Evolutionary conservation across 2,888 invertebrate species (phyloP), one percentile per base, ranked within the genome.

Genomic region (Carcina quercana): DNA sequence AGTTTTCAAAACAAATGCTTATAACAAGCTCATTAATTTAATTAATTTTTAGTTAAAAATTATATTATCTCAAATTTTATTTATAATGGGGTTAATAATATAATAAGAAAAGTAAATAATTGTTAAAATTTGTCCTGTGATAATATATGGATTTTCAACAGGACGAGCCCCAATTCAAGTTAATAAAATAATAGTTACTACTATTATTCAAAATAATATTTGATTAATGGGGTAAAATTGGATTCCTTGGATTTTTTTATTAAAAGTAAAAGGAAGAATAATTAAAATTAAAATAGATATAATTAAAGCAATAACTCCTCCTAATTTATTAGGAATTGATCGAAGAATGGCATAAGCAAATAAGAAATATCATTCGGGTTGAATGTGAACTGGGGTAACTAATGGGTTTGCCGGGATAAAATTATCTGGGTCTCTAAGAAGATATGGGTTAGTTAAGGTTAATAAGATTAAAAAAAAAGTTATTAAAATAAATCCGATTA

Each of bases 141-240:
- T 38, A 59, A 89, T 78, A 69, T 84, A 92, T 12, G 91, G 91
- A 2, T 70, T 60, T 87, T 91, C 90, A 3, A 91, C 89, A 3
- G 89, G 88, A 30, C 87, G 86, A 0, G 88, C 87, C 43, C 91
- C 91, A 72, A 90, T 87, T 88, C 91, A 92, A 5, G 90, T 91
- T 82, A 92, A 62, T 62, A 91, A 47, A 43, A 89, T 69, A 56
- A 89, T 70, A 47, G 73, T 86, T 10, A 50, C 45, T 30, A 88
- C 29, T 69, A 89, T 78, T 15, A 40, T 44, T 87, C 89, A 91
- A 68, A 86, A 88, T 78, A 85, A 42, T 30, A 86, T 55, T 88
- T 88, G 85, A 57, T 86, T 88, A 25, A 88, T 40, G 0, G 86
- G 87, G 5, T 89, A 89, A 61, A 89, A 89, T 82, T 84, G 79